Percentiles rank a stretch among this genome's conserved stretches.
These are phyloP conservation scores for Drosophila chauvacae DNA, from an alignment of 1,140 invertebrate genomes.

Conservation along the genomic window DNA sequence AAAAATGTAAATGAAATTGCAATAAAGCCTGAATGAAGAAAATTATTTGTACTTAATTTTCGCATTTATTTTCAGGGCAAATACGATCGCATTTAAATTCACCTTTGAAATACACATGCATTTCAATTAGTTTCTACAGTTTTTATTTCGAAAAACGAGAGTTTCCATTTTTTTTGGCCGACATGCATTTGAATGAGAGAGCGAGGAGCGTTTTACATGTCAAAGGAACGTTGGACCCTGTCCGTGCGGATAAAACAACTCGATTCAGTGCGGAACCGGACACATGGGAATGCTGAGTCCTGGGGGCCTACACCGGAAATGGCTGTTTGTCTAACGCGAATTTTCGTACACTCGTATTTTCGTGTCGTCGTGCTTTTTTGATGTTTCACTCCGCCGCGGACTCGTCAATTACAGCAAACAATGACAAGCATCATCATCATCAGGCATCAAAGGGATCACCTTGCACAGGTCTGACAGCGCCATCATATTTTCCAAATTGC, in stretches of 20 bases:
- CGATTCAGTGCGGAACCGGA: constrained; percentile 19
- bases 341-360: constrained; percentile 20
- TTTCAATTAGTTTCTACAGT: constrained; percentile 60
- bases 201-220: constrained; percentile 64
- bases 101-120: constrained; percentile 65
- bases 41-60: constrained; percentile 65
- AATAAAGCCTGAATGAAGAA: not conserved
- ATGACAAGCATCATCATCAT: constrained; percentile 43
- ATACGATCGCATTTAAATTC: constrained; percentile 65
- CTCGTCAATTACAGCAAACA: constrained; percentile 63
- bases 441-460: constrained; percentile 29
- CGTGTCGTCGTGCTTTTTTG: constrained; percentile 28
- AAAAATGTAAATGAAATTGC: not conserved
- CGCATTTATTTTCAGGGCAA: constrained; percentile 56
- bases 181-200: constrained; percentile 41
- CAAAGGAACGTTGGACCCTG: constrained; percentile 57
- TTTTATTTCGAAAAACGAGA: constrained; percentile 3
- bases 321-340: constrained; percentile 50
- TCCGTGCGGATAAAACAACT: constrained; percentile 49
- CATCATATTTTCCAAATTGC: constrained; percentile 76
- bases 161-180: constrained; percentile 8
- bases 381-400: constrained; percentile 43
- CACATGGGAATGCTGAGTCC: not conserved
- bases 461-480: constrained; percentile 52
- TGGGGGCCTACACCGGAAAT: constrained; percentile 16